Conservation (phyloP, 2,888 invertebrate species). For the Apotomis turbidana region DNA sequence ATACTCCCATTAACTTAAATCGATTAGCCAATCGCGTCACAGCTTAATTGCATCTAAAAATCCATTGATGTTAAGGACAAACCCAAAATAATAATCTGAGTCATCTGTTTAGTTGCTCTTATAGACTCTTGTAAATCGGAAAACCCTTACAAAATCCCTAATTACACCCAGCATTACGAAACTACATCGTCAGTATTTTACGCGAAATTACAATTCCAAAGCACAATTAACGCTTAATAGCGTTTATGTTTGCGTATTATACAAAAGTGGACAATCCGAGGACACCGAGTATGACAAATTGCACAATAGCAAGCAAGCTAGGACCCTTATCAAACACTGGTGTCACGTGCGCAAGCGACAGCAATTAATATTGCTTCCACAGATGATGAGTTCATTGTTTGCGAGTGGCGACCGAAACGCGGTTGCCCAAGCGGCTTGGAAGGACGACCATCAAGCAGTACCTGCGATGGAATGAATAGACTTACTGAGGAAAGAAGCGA, state of each 20-base stretch:
- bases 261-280: conserved; percentile 36
- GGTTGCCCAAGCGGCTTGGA: conserved; percentile 63
- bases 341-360: conserved; percentile 51
- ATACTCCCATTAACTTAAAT: conserved; percentile 18
- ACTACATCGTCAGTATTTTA: conserved; percentile 1
- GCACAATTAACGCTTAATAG: conserved; percentile 20
- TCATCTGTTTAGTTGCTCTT: neutral
- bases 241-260: conserved; percentile 34
- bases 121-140: too few relatives aligned
- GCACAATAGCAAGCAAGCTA: conserved; percentile 37
- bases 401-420: conserved; percentile 69
- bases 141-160: neutral
- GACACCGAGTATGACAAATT: conserved; percentile 43
- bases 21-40: conserved; percentile 1
- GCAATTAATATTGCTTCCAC: conserved; percentile 71
- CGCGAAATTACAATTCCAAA: conserved; percentile 14
- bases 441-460: conserved; percentile 54
- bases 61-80: conserved; percentile 4
- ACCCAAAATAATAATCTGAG: neutral
- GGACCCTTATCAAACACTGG: conserved; percentile 48
- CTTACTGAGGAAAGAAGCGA: neutral
- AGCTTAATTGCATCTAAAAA: neutral
- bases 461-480: neutral
- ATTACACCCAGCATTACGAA: conserved; percentile 5
- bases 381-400: conserved; percentile 79